Evolutionary conservation across 2,797 vertebrate genomes (phyloP).

Genomic region (Channallabes apus): DNA sequence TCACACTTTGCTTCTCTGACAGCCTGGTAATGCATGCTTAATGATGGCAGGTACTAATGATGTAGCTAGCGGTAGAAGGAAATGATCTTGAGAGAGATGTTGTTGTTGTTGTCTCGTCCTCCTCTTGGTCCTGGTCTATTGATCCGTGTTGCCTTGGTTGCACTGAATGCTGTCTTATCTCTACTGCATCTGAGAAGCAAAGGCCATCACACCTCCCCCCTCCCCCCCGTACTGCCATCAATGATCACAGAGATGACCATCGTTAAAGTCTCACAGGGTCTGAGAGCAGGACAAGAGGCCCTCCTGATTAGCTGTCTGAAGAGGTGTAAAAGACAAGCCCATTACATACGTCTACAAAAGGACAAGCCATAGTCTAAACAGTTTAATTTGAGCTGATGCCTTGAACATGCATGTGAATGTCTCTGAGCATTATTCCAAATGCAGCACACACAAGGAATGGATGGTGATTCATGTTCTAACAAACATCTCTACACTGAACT

Average conservation of each 20-base stretch:
- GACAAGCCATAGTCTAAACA: not conserved
- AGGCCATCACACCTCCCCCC: conserved; percentile 49
- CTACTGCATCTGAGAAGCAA: conserved; percentile 62
- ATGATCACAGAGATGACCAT: conserved; percentile 43
- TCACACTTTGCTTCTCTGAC: conserved; percentile 67
- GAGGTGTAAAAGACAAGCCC: conserved; percentile 25
- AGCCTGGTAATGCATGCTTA: conserved; percentile 60
- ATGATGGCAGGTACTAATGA: conserved; percentile 60
- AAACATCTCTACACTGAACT: not conserved
- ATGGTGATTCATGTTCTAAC: not conserved
- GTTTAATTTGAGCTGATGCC: not conserved
- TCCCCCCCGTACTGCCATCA: conserved; percentile 46
- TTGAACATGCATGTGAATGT: not conserved
- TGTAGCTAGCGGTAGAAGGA: conserved; percentile 36
- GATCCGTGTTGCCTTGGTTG: conserved; percentile 69
- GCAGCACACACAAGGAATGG: not conserved
- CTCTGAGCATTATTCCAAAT: not conserved
- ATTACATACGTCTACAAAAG: conserved; percentile 22
- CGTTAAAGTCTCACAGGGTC: conserved; percentile 47
- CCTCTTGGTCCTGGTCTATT: conserved; percentile 64
- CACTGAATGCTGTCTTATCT: conserved; percentile 63
- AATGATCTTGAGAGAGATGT: conserved; percentile 24
- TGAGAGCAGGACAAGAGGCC: conserved; percentile 23
- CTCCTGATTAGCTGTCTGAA: conserved; percentile 29
- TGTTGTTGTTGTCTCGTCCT: conserved; percentile 39